Percentiles rank a stretch among this genome's conserved stretches.
phyloP scores from a whole-genome alignment of 2,797 vertebrate genomes.

The Phataginus tetradactyla region DNA sequence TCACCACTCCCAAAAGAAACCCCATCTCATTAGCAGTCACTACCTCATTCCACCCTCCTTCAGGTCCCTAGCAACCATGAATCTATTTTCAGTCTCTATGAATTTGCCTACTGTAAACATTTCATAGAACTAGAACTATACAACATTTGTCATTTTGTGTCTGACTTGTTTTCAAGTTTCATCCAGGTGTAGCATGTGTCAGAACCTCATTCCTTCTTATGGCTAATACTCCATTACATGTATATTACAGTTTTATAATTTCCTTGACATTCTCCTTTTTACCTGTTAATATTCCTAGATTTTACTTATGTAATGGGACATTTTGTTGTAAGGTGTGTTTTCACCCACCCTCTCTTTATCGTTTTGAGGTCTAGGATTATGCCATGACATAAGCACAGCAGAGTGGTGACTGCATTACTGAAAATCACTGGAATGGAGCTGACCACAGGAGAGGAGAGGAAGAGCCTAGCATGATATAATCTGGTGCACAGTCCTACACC shows the following conservation, averaged over 20 bases:
- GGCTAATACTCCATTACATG: neutral
- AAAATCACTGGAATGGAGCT: neutral
- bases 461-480: neutral
- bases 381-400: neutral
- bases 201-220: neutral
- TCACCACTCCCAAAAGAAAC: neutral
- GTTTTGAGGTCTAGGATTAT: neutral
- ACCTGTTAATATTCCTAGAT: neutral
- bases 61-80: neutral
- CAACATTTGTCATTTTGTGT: neutral
- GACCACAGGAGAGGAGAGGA: neutral
- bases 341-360: neutral
- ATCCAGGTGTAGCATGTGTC: neutral
- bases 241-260: neutral
- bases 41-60: no score
- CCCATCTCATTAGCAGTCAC: neutral
- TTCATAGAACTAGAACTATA: neutral
- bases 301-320: neutral
- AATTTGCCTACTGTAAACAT: neutral
- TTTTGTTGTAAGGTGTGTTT: neutral
- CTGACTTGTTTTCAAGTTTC: neutral
- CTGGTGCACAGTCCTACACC: neutral
- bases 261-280: neutral
- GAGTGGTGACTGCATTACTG: neutral
- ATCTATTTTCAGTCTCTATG: neutral